Percentiles rank a stretch among this genome's conserved stretches.
phyloP scores from a whole-genome alignment of 2,888 invertebrate genomes.

The Glaucopsyche alexis region DNA sequence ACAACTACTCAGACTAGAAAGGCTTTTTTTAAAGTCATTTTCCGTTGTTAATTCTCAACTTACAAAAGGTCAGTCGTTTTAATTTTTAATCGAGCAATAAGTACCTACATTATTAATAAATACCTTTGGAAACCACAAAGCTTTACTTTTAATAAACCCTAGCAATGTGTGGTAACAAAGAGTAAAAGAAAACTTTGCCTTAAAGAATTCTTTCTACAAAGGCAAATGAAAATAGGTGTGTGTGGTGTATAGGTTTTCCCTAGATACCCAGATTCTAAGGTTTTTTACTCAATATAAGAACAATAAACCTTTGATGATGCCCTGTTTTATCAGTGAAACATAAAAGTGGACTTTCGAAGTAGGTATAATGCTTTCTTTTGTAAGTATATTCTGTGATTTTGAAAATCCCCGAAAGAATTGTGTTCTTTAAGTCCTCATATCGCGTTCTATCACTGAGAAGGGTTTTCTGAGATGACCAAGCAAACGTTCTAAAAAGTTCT shows the following conservation, averaged over 20 bases:
- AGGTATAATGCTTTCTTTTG: too few species aligned
- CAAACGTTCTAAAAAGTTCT: too few species aligned
- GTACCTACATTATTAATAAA: slow-evolving; percentile 6
- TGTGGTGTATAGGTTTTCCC: background rate
- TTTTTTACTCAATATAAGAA: background rate
- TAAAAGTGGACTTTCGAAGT: too few species aligned
- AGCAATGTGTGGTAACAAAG: slow-evolving; percentile 4
- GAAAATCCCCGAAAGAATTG: too few species aligned
- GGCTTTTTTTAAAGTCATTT: background rate
- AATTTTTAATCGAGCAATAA: background rate
- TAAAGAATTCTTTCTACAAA: background rate
- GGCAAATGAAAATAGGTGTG: background rate
- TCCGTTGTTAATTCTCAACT: background rate
- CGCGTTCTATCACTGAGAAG: too few species aligned
- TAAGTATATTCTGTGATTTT: too few species aligned
- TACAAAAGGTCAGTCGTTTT: background rate
- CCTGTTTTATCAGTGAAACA: too few species aligned
- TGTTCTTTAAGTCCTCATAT: too few species aligned
- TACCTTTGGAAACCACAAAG: background rate
- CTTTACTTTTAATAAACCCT: background rate
- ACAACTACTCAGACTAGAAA: too few species aligned
- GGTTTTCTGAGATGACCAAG: too few species aligned
- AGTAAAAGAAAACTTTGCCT: background rate
- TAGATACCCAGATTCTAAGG: background rate
- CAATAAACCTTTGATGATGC: too few species aligned